These are phyloP conservation scores for Ladona fulva DNA, from an alignment of 1,140 invertebrate genomes.

Conservation along the genomic window DNA sequence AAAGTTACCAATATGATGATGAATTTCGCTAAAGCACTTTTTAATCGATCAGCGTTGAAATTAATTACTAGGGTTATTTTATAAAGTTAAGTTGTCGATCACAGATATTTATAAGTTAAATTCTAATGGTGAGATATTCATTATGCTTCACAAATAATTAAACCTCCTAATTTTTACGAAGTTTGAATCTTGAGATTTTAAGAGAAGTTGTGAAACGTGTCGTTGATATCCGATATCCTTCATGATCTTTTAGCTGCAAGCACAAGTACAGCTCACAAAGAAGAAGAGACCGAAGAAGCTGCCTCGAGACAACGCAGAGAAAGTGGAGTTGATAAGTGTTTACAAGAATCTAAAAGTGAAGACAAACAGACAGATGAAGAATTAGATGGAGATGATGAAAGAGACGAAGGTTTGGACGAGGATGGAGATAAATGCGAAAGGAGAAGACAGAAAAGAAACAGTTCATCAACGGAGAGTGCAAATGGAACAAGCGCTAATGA, in stretches of 20 bases:
- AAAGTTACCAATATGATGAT: too few species aligned
- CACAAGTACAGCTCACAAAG: neutral
- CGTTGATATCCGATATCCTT: too few species aligned
- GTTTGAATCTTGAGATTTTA: too few species aligned
- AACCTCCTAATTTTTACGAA: too few species aligned
- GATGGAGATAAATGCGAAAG: neutral
- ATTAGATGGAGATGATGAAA: neutral
- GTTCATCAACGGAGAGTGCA: neutral
- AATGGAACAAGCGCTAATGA: neutral
- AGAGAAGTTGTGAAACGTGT: too few species aligned
- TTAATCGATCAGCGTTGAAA: too few species aligned
- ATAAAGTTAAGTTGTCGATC: too few species aligned
- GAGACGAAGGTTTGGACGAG: neutral
- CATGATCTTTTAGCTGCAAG: neutral
- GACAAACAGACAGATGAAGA: neutral
- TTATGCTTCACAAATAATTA: too few species aligned
- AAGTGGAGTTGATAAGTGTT: neutral
- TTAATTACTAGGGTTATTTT: too few species aligned
- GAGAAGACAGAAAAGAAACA: neutral
- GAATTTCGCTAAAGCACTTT: too few species aligned
- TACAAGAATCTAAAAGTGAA: neutral
- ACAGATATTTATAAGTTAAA: too few species aligned
- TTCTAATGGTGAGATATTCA: too few species aligned
- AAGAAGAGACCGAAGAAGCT: neutral
- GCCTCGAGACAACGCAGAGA: neutral